Conservation (phyloP, 2,888 invertebrate genomes). For the Nomada hirtipes region DNA sequence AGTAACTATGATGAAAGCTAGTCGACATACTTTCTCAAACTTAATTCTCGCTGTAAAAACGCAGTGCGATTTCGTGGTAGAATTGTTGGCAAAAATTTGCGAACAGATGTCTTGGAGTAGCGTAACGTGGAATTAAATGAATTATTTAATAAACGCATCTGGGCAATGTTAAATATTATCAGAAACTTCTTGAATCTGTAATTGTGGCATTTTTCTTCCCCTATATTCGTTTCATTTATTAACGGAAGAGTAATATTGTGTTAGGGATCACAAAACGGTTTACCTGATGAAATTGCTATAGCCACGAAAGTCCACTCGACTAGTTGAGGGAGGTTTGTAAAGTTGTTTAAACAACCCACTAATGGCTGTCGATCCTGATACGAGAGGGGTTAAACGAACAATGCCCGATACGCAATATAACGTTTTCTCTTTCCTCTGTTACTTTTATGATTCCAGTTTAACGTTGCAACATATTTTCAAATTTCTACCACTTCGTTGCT, state of each 20-base stretch:
- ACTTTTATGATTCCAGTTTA: too few relatives aligned
- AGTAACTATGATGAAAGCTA: neutral
- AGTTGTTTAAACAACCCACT: constrained; percentile 15
- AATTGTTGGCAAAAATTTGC: constrained; percentile 8
- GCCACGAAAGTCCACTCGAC: neutral
- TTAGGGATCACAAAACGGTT: neutral
- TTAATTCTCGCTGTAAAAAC: neutral
- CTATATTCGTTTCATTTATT: too few relatives aligned
- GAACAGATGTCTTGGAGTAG: neutral
- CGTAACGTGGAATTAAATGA: constrained; percentile 7
- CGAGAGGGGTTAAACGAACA: neutral
- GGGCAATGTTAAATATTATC: neutral
- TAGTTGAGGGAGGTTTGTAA: neutral
- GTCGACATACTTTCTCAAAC: neutral
- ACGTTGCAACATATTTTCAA: too few relatives aligned
- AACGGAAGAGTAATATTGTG: too few relatives aligned
- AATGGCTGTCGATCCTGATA: neutral
- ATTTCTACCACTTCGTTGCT: too few relatives aligned
- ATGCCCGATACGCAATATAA: neutral
- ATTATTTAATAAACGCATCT: constrained; percentile 14
- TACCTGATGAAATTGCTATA: neutral
- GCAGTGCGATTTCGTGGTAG: neutral
- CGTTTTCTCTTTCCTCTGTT: too few relatives aligned
- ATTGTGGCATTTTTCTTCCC: too few relatives aligned
- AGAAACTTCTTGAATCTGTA: neutral